Evolutionary conservation across 2,797 vertebrate species (phyloP).

Genomic region (Lagocephalus sceleratus): DNA sequence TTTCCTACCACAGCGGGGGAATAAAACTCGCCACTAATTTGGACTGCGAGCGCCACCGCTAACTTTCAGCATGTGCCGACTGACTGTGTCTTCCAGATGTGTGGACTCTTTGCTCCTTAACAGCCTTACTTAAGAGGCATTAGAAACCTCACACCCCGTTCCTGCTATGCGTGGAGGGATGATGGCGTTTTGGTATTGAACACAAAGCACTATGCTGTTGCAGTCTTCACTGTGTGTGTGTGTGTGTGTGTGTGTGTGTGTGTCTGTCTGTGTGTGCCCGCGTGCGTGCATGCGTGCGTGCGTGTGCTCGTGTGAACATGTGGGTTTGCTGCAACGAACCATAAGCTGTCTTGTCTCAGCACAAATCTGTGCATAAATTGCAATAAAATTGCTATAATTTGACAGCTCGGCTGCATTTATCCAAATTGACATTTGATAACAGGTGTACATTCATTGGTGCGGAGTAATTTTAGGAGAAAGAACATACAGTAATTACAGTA

Average conservation of each 20-base stretch:
- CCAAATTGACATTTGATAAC: constrained; percentile 33
- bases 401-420: constrained; percentile 33
- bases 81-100: constrained; percentile 81
- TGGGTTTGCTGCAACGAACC: constrained; percentile 25
- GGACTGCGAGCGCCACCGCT: constrained; percentile 80
- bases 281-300: constrained; percentile 24
- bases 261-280: constrained; percentile 10
- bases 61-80: constrained; percentile 80
- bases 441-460: constrained; percentile 36
- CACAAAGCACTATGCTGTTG: constrained; percentile 38
- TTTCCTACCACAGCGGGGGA: constrained; percentile 84
- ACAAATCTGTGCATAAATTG: constrained; percentile 52
- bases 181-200: constrained; percentile 43
- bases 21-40: constrained; percentile 86
- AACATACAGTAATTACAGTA: constrained; percentile 18
- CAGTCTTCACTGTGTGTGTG: constrained; percentile 1
- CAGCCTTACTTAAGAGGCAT: constrained; percentile 71
- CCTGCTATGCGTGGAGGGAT: constrained; percentile 43
- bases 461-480: constrained; percentile 26
- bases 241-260: no score
- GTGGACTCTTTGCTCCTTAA: constrained; percentile 74
- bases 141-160: constrained; percentile 64
- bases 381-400: constrained; percentile 34
- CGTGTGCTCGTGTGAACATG: constrained; percentile 38
- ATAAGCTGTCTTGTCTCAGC: constrained; percentile 41